Conservation (phyloP, 2,888 invertebrate genomes). For the Kuschelorhynchus macadamiae region DNA sequence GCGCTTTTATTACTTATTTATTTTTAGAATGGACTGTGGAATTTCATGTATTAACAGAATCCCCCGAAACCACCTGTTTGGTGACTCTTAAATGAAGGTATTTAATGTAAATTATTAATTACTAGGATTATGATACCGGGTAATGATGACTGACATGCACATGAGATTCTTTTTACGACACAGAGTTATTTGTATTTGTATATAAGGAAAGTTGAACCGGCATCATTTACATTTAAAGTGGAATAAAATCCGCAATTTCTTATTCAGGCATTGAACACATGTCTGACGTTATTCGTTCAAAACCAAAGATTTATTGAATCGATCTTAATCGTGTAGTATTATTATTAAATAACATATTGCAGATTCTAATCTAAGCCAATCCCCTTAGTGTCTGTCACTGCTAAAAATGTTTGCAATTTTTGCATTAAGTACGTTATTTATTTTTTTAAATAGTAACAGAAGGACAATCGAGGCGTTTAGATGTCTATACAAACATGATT, state of each 20-base stretch:
- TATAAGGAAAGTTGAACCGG: background rate
- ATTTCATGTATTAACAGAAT: constrained; percentile 1
- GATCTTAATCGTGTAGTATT: no score
- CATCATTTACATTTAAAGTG: background rate
- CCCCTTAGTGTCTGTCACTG: no score
- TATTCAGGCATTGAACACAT: no score
- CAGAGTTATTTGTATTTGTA: constrained; percentile 14
- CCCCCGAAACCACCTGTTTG: constrained; percentile 20
- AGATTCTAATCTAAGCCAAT: no score
- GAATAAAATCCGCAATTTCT: background rate
- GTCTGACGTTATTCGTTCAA: no score
- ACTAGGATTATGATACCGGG: constrained; percentile 17
- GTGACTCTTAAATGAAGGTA: constrained; percentile 10
- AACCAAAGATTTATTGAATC: no score
- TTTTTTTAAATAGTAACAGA: no score
- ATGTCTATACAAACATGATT: no score
- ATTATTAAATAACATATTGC: no score
- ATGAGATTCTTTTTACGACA: constrained; percentile 1
- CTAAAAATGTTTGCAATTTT: no score
- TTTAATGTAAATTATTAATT: constrained; percentile 24
- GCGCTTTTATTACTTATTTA: constrained; percentile 4
- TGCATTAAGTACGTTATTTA: no score
- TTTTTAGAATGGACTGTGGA: constrained; percentile 15
- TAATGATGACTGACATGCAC: constrained; percentile 26
- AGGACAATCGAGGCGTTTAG: no score